Evolutionary conservation across 2,888 invertebrate species (phyloP).

Genomic region (Rhamnusium bicolor): DNA sequence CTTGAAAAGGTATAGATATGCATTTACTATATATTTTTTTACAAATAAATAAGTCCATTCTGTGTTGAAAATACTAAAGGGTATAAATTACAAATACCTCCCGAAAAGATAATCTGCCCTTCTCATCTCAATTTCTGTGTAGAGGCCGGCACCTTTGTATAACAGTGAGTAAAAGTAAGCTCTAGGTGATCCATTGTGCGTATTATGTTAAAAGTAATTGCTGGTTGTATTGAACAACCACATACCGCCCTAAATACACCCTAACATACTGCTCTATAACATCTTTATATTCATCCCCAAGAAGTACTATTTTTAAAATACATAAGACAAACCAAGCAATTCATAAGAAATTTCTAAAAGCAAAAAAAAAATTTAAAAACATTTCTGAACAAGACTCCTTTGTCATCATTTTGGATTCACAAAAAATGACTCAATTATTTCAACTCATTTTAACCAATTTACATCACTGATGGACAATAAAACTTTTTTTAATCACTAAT

Average conservation of each 20-base stretch:
- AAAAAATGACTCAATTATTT: too few relatives aligned
- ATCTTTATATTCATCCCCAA: not conserved
- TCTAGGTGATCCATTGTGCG: conserved; percentile 53
- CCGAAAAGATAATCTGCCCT: conserved; percentile 42
- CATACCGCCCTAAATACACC: conserved; percentile 47
- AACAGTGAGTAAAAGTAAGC: conserved; percentile 50
- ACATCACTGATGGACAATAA: too few relatives aligned
- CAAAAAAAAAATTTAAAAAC: too few relatives aligned
- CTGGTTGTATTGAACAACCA: conserved; percentile 52
- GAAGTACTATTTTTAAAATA: not conserved
- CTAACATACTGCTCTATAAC: conserved; percentile 4
- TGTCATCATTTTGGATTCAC: too few relatives aligned
- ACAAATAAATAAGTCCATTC: not conserved
- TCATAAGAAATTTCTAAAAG: too few relatives aligned
- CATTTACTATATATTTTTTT: not conserved
- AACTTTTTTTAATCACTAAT: too few relatives aligned
- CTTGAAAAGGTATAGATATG: not conserved
- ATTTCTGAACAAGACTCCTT: too few relatives aligned
- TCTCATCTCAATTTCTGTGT: conserved; percentile 48
- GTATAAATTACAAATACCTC: conserved; percentile 47
- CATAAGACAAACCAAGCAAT: not conserved
- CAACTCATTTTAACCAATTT: too few relatives aligned
- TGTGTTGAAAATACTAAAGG: conserved; percentile 5
- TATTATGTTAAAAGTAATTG: conserved; percentile 58
- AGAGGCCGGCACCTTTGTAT: conserved; percentile 50